Percentiles rank a stretch among this genome's conserved stretches.
Evolutionary conservation across 2,113 vertebrate species (phyloP).

Genomic region (Misgurnus mizolepis): DNA sequence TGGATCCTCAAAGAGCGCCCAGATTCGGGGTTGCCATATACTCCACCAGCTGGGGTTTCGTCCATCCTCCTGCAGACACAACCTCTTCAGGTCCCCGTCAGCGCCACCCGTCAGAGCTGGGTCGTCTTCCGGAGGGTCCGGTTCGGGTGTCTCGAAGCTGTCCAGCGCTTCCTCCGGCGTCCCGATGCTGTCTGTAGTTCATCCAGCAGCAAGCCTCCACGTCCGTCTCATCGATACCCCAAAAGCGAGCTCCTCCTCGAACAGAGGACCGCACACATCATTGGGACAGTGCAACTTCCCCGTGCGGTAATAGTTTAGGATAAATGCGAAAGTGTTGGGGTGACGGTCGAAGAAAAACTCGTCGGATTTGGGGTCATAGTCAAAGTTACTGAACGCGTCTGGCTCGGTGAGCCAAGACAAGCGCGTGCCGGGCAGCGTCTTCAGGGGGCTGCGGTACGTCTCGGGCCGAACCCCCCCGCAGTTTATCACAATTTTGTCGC

Average conservation of each 20-base stretch:
- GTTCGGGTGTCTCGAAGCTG: constrained; percentile 92
- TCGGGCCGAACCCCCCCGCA: constrained; percentile 96
- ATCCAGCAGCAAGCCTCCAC: constrained; percentile 99
- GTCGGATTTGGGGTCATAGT: constrained; percentile 84
- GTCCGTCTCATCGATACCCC: constrained; percentile 97
- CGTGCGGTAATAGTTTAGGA: constrained; percentile 97
- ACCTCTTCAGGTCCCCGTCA: constrained; percentile 82
- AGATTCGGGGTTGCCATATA: constrained; percentile 87
- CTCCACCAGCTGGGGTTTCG: constrained; percentile 79
- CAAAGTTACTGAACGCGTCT: constrained; percentile 88
- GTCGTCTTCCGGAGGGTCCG: constrained; percentile 73
- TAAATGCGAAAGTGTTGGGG: constrained; percentile 94
- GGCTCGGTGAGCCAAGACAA: constrained; percentile 95
- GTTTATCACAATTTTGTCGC: constrained; percentile 97
- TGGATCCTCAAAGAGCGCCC: constrained; percentile 97
- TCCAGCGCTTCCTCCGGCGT: constrained; percentile 95
- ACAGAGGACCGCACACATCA: constrained; percentile 94
- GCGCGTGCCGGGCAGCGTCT: constrained; percentile 93
- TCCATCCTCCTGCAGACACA: constrained; percentile 79
- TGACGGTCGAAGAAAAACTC: constrained; percentile 98
- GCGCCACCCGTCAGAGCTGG: constrained; percentile 82
- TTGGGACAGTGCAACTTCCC: constrained; percentile 97
- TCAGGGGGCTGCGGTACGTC: constrained; percentile 95
- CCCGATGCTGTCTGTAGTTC: constrained; percentile 97
- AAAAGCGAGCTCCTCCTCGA: constrained; percentile 97